Evolutionary conservation across 2,888 invertebrate genomes (phyloP), one percentile per base, ranked within the genome.

Genomic region (Catonia carolina): DNA sequence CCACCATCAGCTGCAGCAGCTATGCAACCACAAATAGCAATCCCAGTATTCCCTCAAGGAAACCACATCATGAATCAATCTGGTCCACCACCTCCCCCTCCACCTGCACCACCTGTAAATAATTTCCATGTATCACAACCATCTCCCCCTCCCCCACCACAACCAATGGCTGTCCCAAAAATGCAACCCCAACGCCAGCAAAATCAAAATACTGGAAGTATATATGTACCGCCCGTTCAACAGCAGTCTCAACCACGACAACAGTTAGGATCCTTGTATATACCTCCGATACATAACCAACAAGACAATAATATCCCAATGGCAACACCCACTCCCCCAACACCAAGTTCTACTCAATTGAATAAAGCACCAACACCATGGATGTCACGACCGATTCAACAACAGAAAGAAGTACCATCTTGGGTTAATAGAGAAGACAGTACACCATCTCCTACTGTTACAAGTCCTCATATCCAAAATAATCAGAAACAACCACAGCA

Each of bases 1-100:
- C 74, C 76, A 10, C 74, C 76, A 8, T 71, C 73, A 1, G 80
- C 83, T 2, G 71, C 84, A 60, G 81, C 78, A 6, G 78, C 78
- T 4, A 75, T 81, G 71, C 79, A 81, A 65, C 79, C 82, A 20
- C 81, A 81, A 66, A 77, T 83, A 64, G 81, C 82, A 2, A 79
- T 82, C 15, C 81, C 82, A 64, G 83, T 83, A 20, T 79, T 81
- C 61, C 81, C 80, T 35, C 66, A 73, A 3, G 77, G 74, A 5
- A 60, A 59, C 17, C 54, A 20, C 35, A 35, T 15, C 20, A 33
- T 36, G n/a, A 60, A 55, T 42, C 62, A 31, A 55, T 59, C 61
- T 8, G 60, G 62, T 17, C 63, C 61, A 3, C 55, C 60, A 8
- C 56, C 64, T 17, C 58, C 67, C 10, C 60, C 65, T 1, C 62